Evolutionary conservation across 2,113 vertebrate genomes (phyloP), one percentile per base, ranked within the genome.

Genomic region (Synchiropus splendidus): DNA sequence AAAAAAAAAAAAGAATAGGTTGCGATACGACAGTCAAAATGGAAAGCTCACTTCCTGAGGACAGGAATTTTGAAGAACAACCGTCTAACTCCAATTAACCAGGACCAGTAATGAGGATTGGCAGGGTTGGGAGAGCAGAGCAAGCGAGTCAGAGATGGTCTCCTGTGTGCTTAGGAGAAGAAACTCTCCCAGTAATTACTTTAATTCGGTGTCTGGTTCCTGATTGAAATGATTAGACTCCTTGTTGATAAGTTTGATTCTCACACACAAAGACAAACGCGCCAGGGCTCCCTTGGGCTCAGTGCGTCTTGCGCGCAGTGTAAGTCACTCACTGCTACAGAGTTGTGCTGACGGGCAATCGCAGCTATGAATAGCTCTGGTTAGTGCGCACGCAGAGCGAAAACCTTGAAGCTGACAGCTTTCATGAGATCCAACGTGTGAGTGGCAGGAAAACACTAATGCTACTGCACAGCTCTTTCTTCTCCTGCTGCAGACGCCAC

Each of bases 391-490:
- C 57, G 48, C 15, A 67, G 33, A 69, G 48, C 16, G 15, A 41
- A 66, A 75, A 63, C 59, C 69, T 63, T 66, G 57, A 67, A 73
- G 65, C 57, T 36, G 52, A 45, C 55, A 47, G 39, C 67, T 69
- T 70, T 72, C 61, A 77, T 58, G 48, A 37, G 58, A 41, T 9
- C 45, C 46, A 44, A 27, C 21, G 48, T 53, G 14, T 51, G 60
- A 66, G 51, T 69, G 62, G 58, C 69, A 70, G 66, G 44, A 54
- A 74, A 73, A 72, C 49, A 66, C 64, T 66, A 58, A 72, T 39
- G 67, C 55, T 37, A 61, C 46, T 58, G 47, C 41, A 42, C 42
- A 31, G 12, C 45, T 40, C 48, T 67, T 78, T 72, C 52, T 64
- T 74, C 63, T 61, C 51, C 18, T 50, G 32, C 17, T 32, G 39